A percentile compares a stretch with the other conserved stretches of the same genome.
phyloP scores from a whole-genome alignment of 2,888 invertebrate genomes.

The Drepanosiphum platanoidis region DNA sequence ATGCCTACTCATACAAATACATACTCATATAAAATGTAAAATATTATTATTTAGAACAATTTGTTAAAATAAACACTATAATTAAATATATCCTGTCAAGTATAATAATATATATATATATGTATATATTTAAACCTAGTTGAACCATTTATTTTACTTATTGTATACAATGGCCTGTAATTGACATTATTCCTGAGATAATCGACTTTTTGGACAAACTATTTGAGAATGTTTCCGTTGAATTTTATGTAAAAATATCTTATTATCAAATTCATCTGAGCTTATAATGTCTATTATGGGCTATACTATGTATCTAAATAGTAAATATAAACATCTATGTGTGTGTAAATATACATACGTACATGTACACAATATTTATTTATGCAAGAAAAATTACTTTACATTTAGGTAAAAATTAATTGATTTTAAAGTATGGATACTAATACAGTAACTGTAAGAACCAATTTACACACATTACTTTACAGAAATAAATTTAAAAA shows the following conservation, averaged over 20 bases:
- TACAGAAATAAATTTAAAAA: constrained; percentile 34
- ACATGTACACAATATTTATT: neutral
- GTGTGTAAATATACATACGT: neutral
- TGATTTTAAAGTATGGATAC: constrained; percentile 6
- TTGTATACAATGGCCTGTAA: neutral
- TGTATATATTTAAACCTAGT: neutral
- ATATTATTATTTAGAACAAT: constrained; percentile 5
- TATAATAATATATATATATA: neutral
- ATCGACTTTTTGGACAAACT: neutral
- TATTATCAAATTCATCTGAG: neutral
- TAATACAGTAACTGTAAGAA: constrained; percentile 20
- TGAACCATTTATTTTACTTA: neutral
- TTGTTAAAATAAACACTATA: constrained; percentile 18
- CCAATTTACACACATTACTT: constrained; percentile 53
- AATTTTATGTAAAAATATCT: neutral
- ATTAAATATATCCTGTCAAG: neutral
- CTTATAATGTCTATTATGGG: neutral
- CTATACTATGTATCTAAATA: neutral
- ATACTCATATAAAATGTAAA: constrained; percentile 31
- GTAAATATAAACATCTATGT: too few species aligned
- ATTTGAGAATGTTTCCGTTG: neutral
- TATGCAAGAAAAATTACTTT: neutral
- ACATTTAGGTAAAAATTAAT: neutral
- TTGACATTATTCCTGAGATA: constrained; percentile 1
- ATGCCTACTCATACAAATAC: constrained; percentile 39